Evolutionary conservation across 2,888 invertebrate species (phyloP), one percentile per base, ranked within the genome.

Genomic region (Sinhomidia bicolor): DNA sequence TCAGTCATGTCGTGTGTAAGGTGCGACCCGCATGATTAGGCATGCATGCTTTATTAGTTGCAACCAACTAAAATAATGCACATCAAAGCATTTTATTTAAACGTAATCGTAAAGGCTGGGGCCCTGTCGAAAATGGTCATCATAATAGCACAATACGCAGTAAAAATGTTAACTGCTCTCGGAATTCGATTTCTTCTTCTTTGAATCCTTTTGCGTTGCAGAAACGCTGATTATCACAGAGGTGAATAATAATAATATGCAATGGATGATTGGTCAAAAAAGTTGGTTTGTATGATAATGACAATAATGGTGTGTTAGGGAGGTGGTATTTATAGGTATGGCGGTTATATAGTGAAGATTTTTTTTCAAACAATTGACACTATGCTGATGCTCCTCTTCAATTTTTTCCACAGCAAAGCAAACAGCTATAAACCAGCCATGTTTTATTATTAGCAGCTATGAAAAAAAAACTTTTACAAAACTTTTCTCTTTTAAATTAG

Each of bases 11-110:
- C 85, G 87, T 76, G 86, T 86, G 87, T 80, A 81, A 87, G 87
- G 87, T 87, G 81, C 87, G 87, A 87, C 81, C 71, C 57, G 87
- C 76, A 87, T 87, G 87, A 87, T 87, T 87, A 81, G 74, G 62
- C 62, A 74, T 76, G 87, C 81, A 65, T 44, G 62, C 51, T 54
- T 79, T 86, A 86, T 80, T 85, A 54, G 78, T 51, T 74, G 74
- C 14, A 68, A 68, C 41, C 17, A 14, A 17, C 17, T 41, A 68
- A 41, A 20, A 36, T 4, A 54, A 68, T 44, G 68, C 29, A 82
- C 54, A 68, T 32, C n/a, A n/a, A n/a, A n/a, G n/a, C 12, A 20
- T 47, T 47, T 51, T 36, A n/a, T 29, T 57, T 79, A 12, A 29
- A 76, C 51, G 9, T 62, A 20, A 57, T 41, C n/a, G 7, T 81